Conservation (phyloP, 2,113 vertebrate genomes). For the Zosterops borbonicus region DNA sequence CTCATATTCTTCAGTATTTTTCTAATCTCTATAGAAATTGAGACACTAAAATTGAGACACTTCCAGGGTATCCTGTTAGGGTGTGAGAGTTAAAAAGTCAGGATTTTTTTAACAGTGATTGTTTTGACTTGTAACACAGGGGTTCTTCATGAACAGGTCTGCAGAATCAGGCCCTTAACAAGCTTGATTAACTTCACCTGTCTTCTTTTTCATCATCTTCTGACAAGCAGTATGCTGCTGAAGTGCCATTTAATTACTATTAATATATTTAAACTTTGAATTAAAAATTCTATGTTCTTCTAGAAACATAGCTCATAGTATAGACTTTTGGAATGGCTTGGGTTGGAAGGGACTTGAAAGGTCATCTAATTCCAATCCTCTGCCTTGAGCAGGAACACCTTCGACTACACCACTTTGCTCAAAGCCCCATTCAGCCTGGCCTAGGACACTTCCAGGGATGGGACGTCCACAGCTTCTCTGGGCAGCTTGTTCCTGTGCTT, state of each 20-base stretch:
- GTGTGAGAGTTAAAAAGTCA: background rate
- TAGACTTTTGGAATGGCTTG: background rate
- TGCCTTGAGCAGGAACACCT: background rate
- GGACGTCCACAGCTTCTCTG: background rate
- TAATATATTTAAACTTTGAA: background rate
- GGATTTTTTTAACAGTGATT: background rate
- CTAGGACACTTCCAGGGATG: background rate
- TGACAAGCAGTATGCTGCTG: background rate
- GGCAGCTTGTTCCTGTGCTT: background rate
- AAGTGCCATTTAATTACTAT: background rate
- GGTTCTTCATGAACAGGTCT: background rate
- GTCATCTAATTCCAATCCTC: background rate
- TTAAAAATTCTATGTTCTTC: background rate
- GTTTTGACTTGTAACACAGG: background rate
- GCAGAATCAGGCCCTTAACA: background rate
- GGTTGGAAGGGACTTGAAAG: background rate
- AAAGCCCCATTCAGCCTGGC: background rate
- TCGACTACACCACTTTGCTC: background rate
- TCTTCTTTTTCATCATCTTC: background rate
- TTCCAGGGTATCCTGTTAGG: background rate
- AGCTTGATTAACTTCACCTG: background rate
- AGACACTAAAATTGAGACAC: background rate
- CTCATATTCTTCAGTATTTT: background rate
- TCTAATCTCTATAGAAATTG: background rate
- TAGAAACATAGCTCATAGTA: background rate